phyloP scores from a whole-genome alignment of 2,888 invertebrate species.

The Xylota segnis region DNA sequence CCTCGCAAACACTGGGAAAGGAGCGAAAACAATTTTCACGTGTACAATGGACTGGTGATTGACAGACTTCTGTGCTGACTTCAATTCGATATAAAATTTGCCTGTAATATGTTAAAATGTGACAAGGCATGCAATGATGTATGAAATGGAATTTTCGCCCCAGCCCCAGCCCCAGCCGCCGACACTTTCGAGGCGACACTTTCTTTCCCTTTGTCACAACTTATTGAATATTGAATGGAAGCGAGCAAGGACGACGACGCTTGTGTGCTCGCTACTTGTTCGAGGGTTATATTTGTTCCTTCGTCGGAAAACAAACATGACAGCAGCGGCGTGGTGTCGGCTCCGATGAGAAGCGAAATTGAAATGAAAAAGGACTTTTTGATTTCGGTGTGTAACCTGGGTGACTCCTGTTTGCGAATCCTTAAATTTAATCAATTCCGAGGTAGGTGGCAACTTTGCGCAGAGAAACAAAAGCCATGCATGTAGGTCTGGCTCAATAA shows the following conservation, averaged over 20 bases:
- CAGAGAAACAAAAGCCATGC: neutral
- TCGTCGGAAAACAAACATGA: slow-evolving; percentile 38
- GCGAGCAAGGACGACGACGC: slow-evolving; percentile 5
- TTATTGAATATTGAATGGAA: slow-evolving; percentile 58
- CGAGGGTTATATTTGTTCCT: slow-evolving; percentile 10
- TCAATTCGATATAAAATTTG: slow-evolving; percentile 55
- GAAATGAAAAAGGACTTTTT: slow-evolving; percentile 41
- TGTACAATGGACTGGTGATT: slow-evolving; percentile 62
- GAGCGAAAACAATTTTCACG: slow-evolving; percentile 41
- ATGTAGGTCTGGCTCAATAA: slow-evolving; percentile 6
- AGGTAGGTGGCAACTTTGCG: neutral
- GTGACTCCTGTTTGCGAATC: slow-evolving; percentile 26
- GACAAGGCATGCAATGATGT: slow-evolving; percentile 58
- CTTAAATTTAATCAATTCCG: slow-evolving; percentile 54
- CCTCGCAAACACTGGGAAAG: neutral
- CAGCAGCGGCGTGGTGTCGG: neutral
- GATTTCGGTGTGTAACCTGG: slow-evolving; percentile 36
- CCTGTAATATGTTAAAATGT: slow-evolving; percentile 53
- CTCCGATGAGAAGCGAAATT: slow-evolving; percentile 27
- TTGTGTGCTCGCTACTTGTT: slow-evolving; percentile 22
- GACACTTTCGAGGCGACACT: slow-evolving; percentile 30
- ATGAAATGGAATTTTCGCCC: slow-evolving; percentile 50
- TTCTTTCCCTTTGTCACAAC: slow-evolving; percentile 49
- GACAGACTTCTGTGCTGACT: slow-evolving; percentile 47
- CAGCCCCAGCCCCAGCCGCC: neutral